phyloP scores from a whole-genome alignment of 1,140 invertebrate genomes.

The Zaprionus taronus region DNA sequence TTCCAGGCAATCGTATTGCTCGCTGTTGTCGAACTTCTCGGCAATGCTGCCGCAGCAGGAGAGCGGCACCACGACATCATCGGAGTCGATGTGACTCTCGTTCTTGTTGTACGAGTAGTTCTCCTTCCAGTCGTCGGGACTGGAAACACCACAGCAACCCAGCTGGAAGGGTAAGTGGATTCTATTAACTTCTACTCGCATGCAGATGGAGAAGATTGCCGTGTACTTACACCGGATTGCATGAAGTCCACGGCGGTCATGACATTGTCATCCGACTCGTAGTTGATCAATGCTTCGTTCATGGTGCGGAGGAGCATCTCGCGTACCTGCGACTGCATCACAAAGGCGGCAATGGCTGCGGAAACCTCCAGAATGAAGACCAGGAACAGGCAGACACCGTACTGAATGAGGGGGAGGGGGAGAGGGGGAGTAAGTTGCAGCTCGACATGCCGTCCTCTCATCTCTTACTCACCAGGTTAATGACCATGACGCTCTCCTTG shows the following conservation, averaged over 20 bases:
- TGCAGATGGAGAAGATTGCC: not conserved
- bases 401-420: slow-evolving; percentile 86
- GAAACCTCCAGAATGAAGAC: slow-evolving; percentile 93
- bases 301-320: slow-evolving; percentile 87
- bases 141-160: slow-evolving; percentile 90
- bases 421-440: not conserved
- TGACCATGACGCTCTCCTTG: slow-evolving; percentile 92
- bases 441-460: not conserved
- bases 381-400: slow-evolving; percentile 90
- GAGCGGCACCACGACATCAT: slow-evolving; percentile 85
- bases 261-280: slow-evolving; percentile 85
- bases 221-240: slow-evolving; percentile 87
- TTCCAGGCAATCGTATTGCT: slow-evolving; percentile 49
- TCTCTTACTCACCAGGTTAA: slow-evolving; percentile 88
- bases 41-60: slow-evolving; percentile 86
- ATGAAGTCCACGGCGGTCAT: slow-evolving; percentile 87
- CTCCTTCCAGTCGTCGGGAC: slow-evolving; percentile 87
- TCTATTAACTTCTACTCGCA: not conserved
- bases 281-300: slow-evolving; percentile 86
- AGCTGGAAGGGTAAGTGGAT: slow-evolving; percentile 85
- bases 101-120: slow-evolving; percentile 69
- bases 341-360: slow-evolving; percentile 92
- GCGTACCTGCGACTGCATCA: slow-evolving; percentile 87
- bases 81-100: slow-evolving; percentile 50
- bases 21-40: slow-evolving; percentile 42